Evolutionary conservation across 2,797 vertebrate genomes (phyloP), one percentile per base, ranked within the genome.

Genomic region (Anguilla anguilla): DNA sequence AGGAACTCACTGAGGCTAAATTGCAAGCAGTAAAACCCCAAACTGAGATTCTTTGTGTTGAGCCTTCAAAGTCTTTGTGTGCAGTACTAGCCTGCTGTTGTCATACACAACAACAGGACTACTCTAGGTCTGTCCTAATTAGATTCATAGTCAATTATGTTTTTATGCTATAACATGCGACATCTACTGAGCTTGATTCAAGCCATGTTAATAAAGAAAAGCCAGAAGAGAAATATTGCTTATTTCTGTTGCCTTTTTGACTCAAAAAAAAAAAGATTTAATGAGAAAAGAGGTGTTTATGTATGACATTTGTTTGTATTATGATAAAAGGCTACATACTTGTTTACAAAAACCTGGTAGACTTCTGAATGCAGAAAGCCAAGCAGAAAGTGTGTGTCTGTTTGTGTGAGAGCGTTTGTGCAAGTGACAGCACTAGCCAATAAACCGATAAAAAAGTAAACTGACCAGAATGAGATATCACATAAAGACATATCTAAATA

Each of bases 391-490:
- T 46, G 59, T 82, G 69, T 57, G 43, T 59, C 55, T 74, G 67
- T 88, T 19, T 86, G 79, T 81, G 51, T 61, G 51, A 72, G 43
- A 88, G 84, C 43, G 4, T 87, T 86, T 31, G 22, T 74, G 74
- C 82, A 59, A 61, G 61, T 55, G 31, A 84, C 67, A 84, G 87
- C 22, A 72, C 25, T 31, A 28, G 67, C 10, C 61, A 67, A 25
- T 25, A n/a, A 67, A 67, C 61, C n/a, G 25, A 13, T 67, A 25
- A 6, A 6, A 67, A 64, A 13, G 25, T n/a, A 59, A 91, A 90
- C 90, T 90, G 88, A 90, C 87, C 81, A 88, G 90, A 77, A 4
- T 87, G 90, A 88, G 88, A 85, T 89, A 88, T 82, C 88, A 89
- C 89, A 87, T 90, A 88, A 88, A 83, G 64, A 11, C 7, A 28